Percentiles rank a stretch among this genome's conserved stretches.
phyloP scores from a whole-genome alignment of 2,113 vertebrate genomes.

The Percopsis transmontana region DNA sequence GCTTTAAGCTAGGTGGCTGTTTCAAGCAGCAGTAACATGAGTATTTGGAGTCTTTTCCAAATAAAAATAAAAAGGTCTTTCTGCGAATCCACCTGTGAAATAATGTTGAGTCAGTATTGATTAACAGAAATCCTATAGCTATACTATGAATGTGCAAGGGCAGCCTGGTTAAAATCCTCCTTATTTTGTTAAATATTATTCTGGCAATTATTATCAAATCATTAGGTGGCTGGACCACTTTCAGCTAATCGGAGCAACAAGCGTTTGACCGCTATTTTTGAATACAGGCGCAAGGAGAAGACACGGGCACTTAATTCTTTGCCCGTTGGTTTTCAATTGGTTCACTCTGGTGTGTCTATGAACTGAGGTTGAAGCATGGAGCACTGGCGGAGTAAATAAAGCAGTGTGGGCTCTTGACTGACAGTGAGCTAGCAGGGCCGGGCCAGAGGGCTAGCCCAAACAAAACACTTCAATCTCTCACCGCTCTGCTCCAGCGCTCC shows the following conservation, averaged over 20 bases:
- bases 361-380: conserved; percentile 9
- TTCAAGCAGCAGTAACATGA: background rate
- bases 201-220: too few species aligned
- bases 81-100: too few species aligned
- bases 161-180: too few species aligned
- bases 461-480: conserved; percentile 76
- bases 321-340: too few species aligned
- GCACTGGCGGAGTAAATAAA: conserved; percentile 57
- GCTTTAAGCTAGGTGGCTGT: conserved; percentile 1
- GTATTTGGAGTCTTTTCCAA: background rate
- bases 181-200: too few species aligned
- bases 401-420: conserved; percentile 34
- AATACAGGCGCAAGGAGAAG: too few species aligned
- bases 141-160: too few species aligned
- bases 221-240: conserved; percentile 22
- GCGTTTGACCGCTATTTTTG: too few species aligned
- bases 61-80: too few species aligned
- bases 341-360: conserved; percentile 42
- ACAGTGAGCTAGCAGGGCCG: conserved; percentile 52
- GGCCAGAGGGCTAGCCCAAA: conserved; percentile 62
- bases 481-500: conserved; percentile 52
- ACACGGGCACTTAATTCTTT: too few species aligned
- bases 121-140: too few species aligned
- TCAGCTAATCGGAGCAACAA: too few species aligned
- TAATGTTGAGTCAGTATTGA: conserved; percentile 21